Evolutionary conservation across 2,113 vertebrate species (phyloP).

Genomic region (Dipodomys spectabilis): DNA sequence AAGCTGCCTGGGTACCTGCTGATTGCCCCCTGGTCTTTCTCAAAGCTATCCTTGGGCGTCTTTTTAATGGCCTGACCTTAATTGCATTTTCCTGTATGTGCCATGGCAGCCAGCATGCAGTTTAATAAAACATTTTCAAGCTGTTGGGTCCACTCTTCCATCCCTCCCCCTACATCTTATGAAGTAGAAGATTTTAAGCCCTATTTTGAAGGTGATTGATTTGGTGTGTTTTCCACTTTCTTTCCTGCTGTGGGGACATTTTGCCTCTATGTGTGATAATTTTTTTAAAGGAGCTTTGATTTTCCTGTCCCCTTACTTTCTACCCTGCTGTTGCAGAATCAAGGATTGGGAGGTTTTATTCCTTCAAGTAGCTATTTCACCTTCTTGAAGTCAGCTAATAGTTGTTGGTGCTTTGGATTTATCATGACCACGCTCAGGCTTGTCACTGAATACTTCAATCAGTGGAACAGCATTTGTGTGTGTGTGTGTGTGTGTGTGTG

Average conservation of each 20-base stretch:
- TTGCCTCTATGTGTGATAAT: slow-evolving; percentile 74
- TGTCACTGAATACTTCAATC: background rate
- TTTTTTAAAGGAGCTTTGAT: slow-evolving; percentile 80
- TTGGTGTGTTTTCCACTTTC: slow-evolving; percentile 77
- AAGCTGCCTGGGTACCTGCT: background rate
- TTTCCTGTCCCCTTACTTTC: slow-evolving; percentile 65
- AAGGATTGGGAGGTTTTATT: slow-evolving; percentile 52
- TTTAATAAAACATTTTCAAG: slow-evolving; percentile 77
- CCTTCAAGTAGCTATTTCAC: slow-evolving; percentile 53
- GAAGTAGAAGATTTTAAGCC: slow-evolving; percentile 71
- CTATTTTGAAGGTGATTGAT: slow-evolving; percentile 78
- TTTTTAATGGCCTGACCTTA: slow-evolving; percentile 72
- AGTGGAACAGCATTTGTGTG: background rate
- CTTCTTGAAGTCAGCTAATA: slow-evolving; percentile 29
- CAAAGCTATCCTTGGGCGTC: slow-evolving; percentile 60
- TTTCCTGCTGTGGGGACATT: slow-evolving; percentile 79
- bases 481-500: too few relatives aligned
- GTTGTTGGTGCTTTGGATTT: slow-evolving; percentile 56
- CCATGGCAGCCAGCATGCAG: slow-evolving; percentile 57
- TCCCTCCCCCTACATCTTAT: slow-evolving; percentile 67
- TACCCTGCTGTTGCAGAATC: slow-evolving; percentile 39
- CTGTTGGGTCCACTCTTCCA: slow-evolving; percentile 65
- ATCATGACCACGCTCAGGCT: background rate
- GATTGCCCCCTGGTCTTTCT: slow-evolving; percentile 57
- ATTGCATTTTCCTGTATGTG: slow-evolving; percentile 77